Evolutionary conservation across 2,113 vertebrate genomes (phyloP).

Genomic region (Myrmecophaga tridactyla): DNA sequence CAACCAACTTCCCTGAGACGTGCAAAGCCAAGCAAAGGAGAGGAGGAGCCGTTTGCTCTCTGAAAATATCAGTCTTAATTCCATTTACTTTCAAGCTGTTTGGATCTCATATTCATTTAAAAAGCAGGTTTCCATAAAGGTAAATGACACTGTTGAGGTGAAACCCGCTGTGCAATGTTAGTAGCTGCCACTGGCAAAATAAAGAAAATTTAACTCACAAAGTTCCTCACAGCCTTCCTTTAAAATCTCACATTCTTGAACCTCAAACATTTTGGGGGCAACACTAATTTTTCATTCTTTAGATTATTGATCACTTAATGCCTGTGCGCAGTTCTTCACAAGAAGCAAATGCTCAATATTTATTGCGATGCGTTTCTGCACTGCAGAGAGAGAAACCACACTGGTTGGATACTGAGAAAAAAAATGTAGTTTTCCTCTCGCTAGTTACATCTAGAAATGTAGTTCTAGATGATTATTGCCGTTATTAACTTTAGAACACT

Average conservation of each 20-base stretch:
- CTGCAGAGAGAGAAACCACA: background rate
- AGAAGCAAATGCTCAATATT: background rate
- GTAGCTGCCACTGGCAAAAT: rapidly evolving
- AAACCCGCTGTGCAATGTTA: rapidly evolving
- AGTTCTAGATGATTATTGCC: rapidly evolving
- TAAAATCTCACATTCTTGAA: background rate
- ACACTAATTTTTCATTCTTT: background rate
- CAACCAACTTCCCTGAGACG: rapidly evolving
- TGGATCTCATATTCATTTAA: too few relatives aligned
- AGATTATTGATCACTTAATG: background rate
- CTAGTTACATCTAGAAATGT: background rate
- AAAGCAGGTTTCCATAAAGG: rapidly evolving
- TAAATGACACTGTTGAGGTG: rapidly evolving
- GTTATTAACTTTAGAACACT: rapidly evolving
- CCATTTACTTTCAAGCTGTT: background rate
- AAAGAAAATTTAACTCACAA: background rate
- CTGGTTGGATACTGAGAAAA: background rate
- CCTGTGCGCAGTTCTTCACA: background rate
- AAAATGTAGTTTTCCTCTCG: rapidly evolving
- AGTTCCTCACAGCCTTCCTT: background rate
- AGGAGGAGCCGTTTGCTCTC: background rate
- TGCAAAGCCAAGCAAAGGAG: background rate
- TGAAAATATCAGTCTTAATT: background rate
- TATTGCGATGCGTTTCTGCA: background rate
- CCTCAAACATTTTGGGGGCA: background rate